Percentiles rank a stretch among this genome's conserved stretches.
These are phyloP conservation scores for Oreochromis mossambicus DNA, from an alignment of 2,797 vertebrate species.

Conservation along the genomic window DNA sequence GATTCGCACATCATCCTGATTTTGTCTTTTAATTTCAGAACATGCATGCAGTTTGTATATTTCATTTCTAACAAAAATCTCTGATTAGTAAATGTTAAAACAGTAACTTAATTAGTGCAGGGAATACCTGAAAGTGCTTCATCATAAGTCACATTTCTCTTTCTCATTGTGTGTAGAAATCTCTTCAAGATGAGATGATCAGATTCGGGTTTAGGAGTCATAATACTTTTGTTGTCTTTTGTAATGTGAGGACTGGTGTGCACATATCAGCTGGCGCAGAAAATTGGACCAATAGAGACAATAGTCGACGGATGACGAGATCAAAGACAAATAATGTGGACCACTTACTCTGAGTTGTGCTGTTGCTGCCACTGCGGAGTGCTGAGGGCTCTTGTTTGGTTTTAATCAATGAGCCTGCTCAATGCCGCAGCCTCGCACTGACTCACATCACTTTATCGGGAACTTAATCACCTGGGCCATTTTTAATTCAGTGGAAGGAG, in stretches of 20 bases:
- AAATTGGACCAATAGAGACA: constrained; percentile 22
- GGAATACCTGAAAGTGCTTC: neutral
- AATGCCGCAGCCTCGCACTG: constrained; percentile 59
- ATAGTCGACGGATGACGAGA: constrained; percentile 45
- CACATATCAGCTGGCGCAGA: constrained; percentile 26
- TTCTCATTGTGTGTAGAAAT: neutral
- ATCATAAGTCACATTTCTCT: neutral
- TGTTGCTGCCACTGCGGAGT: constrained; percentile 1
- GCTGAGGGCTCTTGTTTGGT: constrained; percentile 53
- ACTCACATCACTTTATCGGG: constrained; percentile 62
- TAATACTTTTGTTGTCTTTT: neutral
- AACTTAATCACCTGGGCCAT: constrained; percentile 72
- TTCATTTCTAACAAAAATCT: neutral
- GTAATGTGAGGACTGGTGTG: neutral
- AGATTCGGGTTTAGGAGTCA: neutral
- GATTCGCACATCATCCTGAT: fast-evolving
- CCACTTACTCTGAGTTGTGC: constrained; percentile 27
- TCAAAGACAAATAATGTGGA: constrained; percentile 42
- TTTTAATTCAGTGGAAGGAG: constrained; percentile 53
- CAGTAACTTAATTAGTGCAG: neutral
- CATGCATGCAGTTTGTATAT: neutral
- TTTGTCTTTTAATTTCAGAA: neutral
- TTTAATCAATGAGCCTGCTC: constrained; percentile 71
- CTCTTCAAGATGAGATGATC: neutral
- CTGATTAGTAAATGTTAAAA: neutral